Conservation (phyloP, 2,888 invertebrate species). For the Marronus borbonicus region DNA sequence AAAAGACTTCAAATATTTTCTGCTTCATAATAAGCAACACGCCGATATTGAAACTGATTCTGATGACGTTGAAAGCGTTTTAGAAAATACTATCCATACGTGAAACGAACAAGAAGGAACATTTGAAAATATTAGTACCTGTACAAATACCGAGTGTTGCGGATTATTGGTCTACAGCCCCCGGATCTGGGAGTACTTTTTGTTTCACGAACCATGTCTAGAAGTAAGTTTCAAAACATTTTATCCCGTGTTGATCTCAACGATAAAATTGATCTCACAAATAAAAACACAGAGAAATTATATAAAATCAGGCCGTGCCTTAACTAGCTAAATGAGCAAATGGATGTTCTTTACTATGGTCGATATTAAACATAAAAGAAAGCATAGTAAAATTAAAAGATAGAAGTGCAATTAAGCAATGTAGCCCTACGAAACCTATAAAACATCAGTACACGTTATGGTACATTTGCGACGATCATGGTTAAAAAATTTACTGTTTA, state of each 20-base stretch:
- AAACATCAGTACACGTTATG: neutral
- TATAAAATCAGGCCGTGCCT: neutral
- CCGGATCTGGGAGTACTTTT: neutral
- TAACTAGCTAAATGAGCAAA: neutral
- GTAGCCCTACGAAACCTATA: neutral
- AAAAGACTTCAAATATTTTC: no score
- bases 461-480: neutral
- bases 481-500: neutral
- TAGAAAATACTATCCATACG: no score
- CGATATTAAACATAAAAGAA: neutral
- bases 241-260: neutral
- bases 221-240: neutral
- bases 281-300: neutral
- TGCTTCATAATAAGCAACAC: no score
- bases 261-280: neutral
- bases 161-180: no score
- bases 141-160: no score
- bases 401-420: neutral
- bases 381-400: neutral
- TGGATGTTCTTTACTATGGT: neutral
- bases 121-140: no score
- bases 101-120: no score
- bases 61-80: no score
- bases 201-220: neutral
- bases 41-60: no score